Percentiles rank a stretch among this genome's conserved stretches.
Evolutionary conservation across 2,797 vertebrate genomes (phyloP).

Genomic region (Pangasius sanitwongsei): DNA sequence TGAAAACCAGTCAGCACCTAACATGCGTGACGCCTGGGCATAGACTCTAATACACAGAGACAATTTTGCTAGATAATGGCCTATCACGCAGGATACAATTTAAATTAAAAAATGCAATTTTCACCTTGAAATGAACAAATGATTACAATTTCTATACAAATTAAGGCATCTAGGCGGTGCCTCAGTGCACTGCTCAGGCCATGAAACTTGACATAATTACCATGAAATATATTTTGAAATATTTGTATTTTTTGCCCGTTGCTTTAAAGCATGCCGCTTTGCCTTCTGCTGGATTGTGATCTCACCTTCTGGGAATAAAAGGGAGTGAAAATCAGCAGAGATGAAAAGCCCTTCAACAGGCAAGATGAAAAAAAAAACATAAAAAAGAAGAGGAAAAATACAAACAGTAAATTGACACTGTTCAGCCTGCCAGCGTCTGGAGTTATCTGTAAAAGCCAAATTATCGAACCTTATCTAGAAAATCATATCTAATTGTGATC

Average conservation of each 20-base stretch:
- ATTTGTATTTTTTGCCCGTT: constrained; percentile 93
- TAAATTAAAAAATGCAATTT: constrained; percentile 99
- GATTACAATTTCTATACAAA: constrained; percentile 99
- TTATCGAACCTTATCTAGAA: constrained; percentile 82
- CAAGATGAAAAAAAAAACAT: constrained; percentile 76
- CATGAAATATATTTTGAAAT: constrained; percentile 99
- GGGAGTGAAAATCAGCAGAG: constrained; percentile 68
- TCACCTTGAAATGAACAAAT: constrained; percentile 99
- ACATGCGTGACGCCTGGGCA: constrained; percentile 80
- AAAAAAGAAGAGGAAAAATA: constrained; percentile 63
- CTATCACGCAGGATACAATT: constrained; percentile 92
- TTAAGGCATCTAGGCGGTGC: constrained; percentile 99
- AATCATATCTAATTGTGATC: constrained; percentile 86
- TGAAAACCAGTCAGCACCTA: constrained; percentile 84
- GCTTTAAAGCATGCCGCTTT: constrained; percentile 91
- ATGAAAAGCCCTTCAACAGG: constrained; percentile 71
- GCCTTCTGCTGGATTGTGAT: constrained; percentile 82
- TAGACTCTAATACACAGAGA: constrained; percentile 86
- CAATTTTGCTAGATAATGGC: constrained; percentile 94
- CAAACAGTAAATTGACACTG: constrained; percentile 70
- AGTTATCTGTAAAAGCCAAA: constrained; percentile 82
- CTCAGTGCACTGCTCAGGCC: constrained; percentile 96
- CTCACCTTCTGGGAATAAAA: constrained; percentile 93
- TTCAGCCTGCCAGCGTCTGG: constrained; percentile 73
- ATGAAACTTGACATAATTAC: constrained; percentile 99